Base-by-base conservation (phyloP, 2,113 vertebrate genomes). In the Leptosomus discolor region DNA sequence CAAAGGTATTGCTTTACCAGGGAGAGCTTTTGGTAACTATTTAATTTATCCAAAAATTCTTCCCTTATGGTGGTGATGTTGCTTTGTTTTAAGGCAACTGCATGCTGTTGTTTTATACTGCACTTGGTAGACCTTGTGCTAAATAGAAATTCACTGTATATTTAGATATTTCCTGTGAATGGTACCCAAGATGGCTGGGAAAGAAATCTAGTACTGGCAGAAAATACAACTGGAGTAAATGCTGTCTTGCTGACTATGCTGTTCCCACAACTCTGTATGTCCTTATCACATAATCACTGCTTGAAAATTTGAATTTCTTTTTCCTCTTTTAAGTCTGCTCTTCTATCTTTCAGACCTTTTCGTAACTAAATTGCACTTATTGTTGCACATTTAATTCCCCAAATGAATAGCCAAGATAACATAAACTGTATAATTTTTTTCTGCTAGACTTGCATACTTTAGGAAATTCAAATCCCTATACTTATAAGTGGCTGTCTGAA, bases 351-450 rank as follows among this genome's bases (percentile, higher is more conserved):
- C 84, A 85, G 81, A 91, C 87, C 32, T 87, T 96, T 95, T 93
- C 3, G 34, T 71, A 60, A 88, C 58, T 81, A 87, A 92, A 94
- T 94, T 96, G 69, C 77, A 58, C 53, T 94, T 93, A 92, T 6
- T 94, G 81, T 94, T 96, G 81, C 41, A 82, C 50, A 2, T 83
- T 90, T 97, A 93, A 85, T 90, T 95, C 74, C 65, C 50, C 41
- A 94, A 94, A 90, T 94, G 88, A 90, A 64, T 63, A 90, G 61
- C 58, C 48, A 94, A 76, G 75, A 63, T 96, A 94, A 73, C 57
- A 56, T 75, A 85, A 94, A 85, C 57, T 45, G 32, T 58, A 4
- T 79, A 18, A 24, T 84, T 92, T 92, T 88, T 96, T 90, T 61
- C 54, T 93, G 67, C 45, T 91, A 71, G 77, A 57, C 81, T 85